Base-by-base conservation (phyloP, 2,888 invertebrate genomes). In the Acanthopleura granulata region DNA sequence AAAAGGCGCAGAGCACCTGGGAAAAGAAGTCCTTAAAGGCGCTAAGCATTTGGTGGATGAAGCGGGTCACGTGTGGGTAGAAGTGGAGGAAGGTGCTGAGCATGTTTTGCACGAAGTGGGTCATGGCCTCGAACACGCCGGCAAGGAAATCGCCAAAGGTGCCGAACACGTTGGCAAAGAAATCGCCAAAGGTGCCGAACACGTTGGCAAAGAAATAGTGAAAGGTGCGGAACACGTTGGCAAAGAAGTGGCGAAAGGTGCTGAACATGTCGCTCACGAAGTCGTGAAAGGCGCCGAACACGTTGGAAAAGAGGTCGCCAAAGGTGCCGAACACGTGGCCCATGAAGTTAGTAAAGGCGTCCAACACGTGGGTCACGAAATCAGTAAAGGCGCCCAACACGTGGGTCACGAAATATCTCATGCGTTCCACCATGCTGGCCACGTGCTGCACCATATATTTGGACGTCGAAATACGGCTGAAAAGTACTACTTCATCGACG, bases 161-260 rank as follows among this genome's bases (percentile, higher is more conserved):
- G 29, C 29, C 6, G 66, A 66, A 66, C 66, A 66, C 25, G 66
- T 66, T 25, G 66, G 66, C 6, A 66, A 66, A 27, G 66, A 66
- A 27, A 14, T 66, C 66, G 66, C 25, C 4, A 18, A 66, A 16
- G 66, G 66, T 6, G 29, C 25, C 3, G 66, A 27, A 27, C 66
- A 66, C 29, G 66, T 66, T 1, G 66, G 12, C 16, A 6, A 66
- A 12, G 66, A 66, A 25, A 27, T 66, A 6, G 29, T 6, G 3
- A 22, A 66, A 27, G 66, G 66, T 25, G 66, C 29, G 6, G 66
- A 66, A 27, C 66, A 66, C 29, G 66, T 66, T 1, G 66, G 12
- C 25, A 6, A 66, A 1, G 66, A 66, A 14, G 29, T 66, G 6
- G 66, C 25, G 16, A 66, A 27, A 15, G 66, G 66, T 6, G 66